Percentiles rank a stretch among this genome's conserved stretches.
Evolutionary conservation across 2,888 invertebrate species (phyloP).

Genomic region (Eilema depressum): DNA sequence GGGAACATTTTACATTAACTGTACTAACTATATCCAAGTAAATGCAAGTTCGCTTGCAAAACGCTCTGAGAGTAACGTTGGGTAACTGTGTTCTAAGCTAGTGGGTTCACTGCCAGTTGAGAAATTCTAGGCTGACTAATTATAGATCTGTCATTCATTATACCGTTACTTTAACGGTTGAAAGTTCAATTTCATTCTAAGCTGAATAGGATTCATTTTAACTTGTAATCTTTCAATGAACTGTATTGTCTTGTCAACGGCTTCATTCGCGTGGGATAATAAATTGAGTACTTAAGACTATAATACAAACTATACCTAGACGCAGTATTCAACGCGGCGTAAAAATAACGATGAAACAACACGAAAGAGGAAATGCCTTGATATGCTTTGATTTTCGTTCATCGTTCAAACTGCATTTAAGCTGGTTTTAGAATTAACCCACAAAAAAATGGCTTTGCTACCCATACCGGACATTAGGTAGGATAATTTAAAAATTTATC

Average conservation of each 20-base stretch:
- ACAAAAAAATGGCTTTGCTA: too few species aligned
- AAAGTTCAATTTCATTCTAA: neutral
- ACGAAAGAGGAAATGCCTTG: too few species aligned
- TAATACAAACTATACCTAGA: too few species aligned
- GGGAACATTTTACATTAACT: neutral
- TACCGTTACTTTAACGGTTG: neutral
- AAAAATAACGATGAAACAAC: too few species aligned
- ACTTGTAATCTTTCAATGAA: neutral
- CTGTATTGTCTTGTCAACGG: neutral
- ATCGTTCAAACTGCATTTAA: too few species aligned
- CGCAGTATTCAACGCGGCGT: too few species aligned
- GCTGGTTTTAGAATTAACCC: too few species aligned
- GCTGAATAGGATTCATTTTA: neutral
- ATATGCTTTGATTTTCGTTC: too few species aligned
- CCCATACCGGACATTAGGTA: too few species aligned
- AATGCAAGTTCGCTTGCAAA: slow-evolving; percentile 13
- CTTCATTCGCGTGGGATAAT: neutral
- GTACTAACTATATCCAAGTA: neutral
- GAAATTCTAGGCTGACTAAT: slow-evolving; percentile 13
- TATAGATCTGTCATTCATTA: neutral
- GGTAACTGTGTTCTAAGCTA: slow-evolving; percentile 12
- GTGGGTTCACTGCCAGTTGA: slow-evolving; percentile 23
- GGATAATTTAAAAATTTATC: neutral
- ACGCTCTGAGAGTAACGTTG: slow-evolving; percentile 15
- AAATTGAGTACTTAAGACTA: neutral